phyloP scores from a whole-genome alignment of 2,888 invertebrate species.

The Andrena hattorfiana region DNA sequence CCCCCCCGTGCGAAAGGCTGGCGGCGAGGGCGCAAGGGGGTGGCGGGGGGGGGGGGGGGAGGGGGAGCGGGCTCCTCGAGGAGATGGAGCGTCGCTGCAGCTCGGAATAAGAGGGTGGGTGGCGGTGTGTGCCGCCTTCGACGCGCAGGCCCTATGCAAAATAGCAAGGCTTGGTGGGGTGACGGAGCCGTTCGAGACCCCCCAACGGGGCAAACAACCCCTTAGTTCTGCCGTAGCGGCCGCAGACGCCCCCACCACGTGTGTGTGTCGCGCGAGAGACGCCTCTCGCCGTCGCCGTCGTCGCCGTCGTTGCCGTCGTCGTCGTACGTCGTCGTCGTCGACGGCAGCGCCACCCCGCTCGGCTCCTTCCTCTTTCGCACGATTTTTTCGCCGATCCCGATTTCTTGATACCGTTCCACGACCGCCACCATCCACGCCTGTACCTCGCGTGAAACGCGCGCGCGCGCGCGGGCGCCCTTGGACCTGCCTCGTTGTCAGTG shows the following conservation, averaged over 20 bases:
- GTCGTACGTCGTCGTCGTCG: constrained; percentile 65
- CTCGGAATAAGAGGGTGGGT: constrained; percentile 68
- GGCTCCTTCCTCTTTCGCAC: constrained; percentile 36
- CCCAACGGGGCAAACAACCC: constrained; percentile 84
- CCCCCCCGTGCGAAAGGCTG: constrained; percentile 54
- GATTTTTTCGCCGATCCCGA: constrained; percentile 47
- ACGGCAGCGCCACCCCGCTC: constrained; percentile 73
- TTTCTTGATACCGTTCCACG: constrained; percentile 14
- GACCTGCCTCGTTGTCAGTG: constrained; percentile 10
- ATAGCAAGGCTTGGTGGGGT: constrained; percentile 77
- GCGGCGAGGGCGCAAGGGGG: constrained; percentile 9
- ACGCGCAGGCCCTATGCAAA: constrained; percentile 84
- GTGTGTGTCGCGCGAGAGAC: constrained; percentile 76
- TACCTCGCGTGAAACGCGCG: constrained; percentile 23
- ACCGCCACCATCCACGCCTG: constrained; percentile 3
- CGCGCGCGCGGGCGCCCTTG: not conserved
- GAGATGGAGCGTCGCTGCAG: constrained; percentile 65
- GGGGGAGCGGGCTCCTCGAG: constrained; percentile 43
- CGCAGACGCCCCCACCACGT: constrained; percentile 84
- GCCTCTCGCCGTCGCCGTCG: constrained; percentile 76
- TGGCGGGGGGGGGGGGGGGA: not conserved
- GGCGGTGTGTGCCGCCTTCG: constrained; percentile 73
- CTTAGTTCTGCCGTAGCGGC: constrained; percentile 84
- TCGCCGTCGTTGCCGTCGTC: constrained; percentile 62
- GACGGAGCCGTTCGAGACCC: constrained; percentile 76